phyloP scores from a whole-genome alignment of 2,797 vertebrate genomes.

The Otus scops region DNA sequence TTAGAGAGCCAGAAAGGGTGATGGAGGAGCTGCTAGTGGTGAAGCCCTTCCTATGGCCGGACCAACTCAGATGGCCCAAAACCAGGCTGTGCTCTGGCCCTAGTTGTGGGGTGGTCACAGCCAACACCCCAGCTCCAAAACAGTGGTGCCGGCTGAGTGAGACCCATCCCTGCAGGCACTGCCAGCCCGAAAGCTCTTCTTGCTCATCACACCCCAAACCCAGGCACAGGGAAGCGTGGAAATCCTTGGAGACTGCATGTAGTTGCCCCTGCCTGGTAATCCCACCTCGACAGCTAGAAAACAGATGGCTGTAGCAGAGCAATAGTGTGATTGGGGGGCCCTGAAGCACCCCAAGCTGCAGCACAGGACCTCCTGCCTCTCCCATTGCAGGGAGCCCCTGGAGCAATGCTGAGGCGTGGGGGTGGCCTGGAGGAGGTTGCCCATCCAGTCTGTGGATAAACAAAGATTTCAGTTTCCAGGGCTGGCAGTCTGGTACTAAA shows the following conservation, averaged over 20 bases:
- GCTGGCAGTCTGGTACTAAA: not conserved
- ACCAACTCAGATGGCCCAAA: not conserved
- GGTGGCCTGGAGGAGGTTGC: not conserved
- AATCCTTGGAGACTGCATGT: not conserved
- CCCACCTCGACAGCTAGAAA: rapidly evolving
- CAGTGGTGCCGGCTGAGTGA: not conserved
- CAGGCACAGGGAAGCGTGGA: not conserved
- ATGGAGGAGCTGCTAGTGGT: not conserved
- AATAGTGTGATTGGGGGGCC: rapidly evolving
- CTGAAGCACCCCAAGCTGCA: not conserved
- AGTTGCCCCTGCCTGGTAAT: not conserved
- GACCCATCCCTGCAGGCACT: not conserved
- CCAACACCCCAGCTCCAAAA: not conserved
- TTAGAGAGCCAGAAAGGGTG: not conserved
- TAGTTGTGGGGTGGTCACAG: not conserved
- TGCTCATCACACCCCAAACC: not conserved
- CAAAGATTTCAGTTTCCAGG: not conserved
- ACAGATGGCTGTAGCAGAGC: not conserved
- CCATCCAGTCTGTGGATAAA: not conserved
- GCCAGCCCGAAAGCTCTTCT: not conserved
- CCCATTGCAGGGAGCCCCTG: not conserved
- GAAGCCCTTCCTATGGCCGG: not conserved
- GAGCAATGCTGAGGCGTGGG: rapidly evolving
- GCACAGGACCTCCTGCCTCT: not conserved
- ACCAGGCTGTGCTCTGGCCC: rapidly evolving